Conservation (phyloP, 2,888 invertebrate species). For the Heteromurus nitidus region DNA sequence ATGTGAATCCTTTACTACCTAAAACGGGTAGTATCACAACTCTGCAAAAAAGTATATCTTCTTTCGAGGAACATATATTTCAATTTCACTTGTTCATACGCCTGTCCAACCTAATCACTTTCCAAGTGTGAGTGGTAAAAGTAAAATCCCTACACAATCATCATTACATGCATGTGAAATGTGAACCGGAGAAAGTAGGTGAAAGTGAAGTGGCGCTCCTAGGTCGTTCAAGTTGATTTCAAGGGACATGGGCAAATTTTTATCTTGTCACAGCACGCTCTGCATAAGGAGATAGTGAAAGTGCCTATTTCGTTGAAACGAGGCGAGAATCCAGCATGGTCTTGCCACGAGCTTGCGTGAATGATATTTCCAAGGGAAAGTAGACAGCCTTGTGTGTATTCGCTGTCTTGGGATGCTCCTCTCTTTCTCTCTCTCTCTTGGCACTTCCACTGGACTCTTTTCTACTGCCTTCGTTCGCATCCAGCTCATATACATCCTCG, state of each 20-base stretch:
- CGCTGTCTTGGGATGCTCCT: conserved; percentile 58
- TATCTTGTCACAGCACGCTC: conserved; percentile 4
- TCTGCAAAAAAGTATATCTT: too few relatives aligned
- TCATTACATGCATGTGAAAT: background rate
- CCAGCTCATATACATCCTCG: conserved; percentile 55
- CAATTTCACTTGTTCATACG: background rate
- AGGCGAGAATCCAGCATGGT: conserved; percentile 42
- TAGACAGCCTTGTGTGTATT: conserved; percentile 39
- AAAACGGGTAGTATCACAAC: too few relatives aligned
- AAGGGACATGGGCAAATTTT: background rate
- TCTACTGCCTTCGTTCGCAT: conserved; percentile 11
- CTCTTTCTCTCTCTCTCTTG: conserved; percentile 35
- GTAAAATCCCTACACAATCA: too few relatives aligned
- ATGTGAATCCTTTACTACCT: too few relatives aligned
- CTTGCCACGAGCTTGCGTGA: conserved; percentile 56
- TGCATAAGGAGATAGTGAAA: background rate
- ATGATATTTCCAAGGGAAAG: conserved; percentile 42
- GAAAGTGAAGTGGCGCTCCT: background rate
- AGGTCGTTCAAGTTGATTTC: background rate
- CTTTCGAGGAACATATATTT: too few relatives aligned
- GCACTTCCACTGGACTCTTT: conserved; percentile 26
- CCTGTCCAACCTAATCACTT: too few relatives aligned
- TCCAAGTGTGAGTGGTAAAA: too few relatives aligned
- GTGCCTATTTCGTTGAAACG: background rate
- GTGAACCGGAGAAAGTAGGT: background rate